Evolutionary conservation across 2,888 invertebrate species (phyloP).

Genomic region (Sesia bembeciformis): DNA sequence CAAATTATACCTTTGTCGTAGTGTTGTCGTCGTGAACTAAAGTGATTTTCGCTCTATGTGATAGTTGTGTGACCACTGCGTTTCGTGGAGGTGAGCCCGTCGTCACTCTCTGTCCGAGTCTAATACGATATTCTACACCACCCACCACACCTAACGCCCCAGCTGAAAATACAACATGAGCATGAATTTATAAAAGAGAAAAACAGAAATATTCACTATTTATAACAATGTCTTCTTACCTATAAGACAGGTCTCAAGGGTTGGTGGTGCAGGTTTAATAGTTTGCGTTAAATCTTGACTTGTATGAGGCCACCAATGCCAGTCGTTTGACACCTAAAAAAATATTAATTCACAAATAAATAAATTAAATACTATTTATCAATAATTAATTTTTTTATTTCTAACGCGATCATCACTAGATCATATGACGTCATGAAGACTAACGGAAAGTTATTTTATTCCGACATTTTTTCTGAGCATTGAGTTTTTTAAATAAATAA

Average conservation of each 20-base stretch:
- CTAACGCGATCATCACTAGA: no score
- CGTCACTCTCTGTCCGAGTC: conserved; percentile 51
- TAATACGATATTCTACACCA: conserved; percentile 60
- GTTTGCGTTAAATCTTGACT: conserved; percentile 59
- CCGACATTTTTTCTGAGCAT: no score
- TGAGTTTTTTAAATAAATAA: no score
- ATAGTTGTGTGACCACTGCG: conserved; percentile 58
- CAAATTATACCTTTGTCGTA: conserved; percentile 37
- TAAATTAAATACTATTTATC: background rate
- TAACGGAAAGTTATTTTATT: no score
- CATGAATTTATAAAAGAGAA: background rate
- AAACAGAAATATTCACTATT: no score
- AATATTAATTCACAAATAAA: background rate
- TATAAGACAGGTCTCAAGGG: conserved; percentile 54
- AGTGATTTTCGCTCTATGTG: conserved; percentile 55
- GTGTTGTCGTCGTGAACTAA: conserved; percentile 57
- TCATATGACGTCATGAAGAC: no score
- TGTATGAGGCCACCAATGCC: conserved; percentile 66
- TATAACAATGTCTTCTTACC: conserved; percentile 24
- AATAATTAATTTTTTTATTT: no score
- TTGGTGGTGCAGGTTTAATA: conserved; percentile 50
- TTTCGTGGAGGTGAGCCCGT: conserved; percentile 48
- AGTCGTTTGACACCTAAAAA: conserved; percentile 51
- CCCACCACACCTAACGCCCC: conserved; percentile 63
- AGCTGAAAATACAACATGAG: conserved; percentile 23